Base-by-base conservation (phyloP, 2,797 vertebrate species). In the Acipenser ruthenus region DNA sequence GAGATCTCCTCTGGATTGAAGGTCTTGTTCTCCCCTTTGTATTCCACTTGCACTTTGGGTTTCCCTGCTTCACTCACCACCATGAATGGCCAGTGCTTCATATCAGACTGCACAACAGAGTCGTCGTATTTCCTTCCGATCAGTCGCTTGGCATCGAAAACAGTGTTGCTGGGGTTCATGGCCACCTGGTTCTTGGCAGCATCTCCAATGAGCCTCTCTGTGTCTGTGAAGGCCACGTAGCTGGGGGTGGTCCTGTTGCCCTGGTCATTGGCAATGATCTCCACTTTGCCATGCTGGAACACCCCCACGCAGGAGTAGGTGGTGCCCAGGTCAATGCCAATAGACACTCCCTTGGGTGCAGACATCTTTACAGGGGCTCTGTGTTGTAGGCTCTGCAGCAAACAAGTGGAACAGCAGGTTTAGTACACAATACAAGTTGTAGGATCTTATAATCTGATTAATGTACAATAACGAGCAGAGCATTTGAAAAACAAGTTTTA, bases 191-290 rank as follows among this genome's bases (percentile, higher is more conserved):
- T 97, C 79, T 97, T 96, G 74, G 94, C 93, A 0, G 93, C 91
- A 1, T 95, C 93, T n/a, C 94, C 94, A 3, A 95, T 95, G 70
- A 96, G 91, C 65, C 94, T 88, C 80, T 97, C 94, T 0, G 93
- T 94, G 74, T 95, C 94, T 0, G 92, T 95, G 73, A 97, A 96
- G 53, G 93, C 94, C 72, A 97, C 93, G 2, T 97, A 96, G 85
- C 93, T 96, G 67, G 93, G 91, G 0, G 93, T 95, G 73, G 94
- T 96, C 77, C 93, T 91, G 85, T 97, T 96, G 56, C 95, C 94
- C 81, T 96, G 94, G 79, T 97, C 93, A 0, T 96, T 96, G 75
- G 95, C 93, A 0, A 96, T 94, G 73, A 97, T 95, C 83, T 96
- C 93, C 71, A 96, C 94, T 37, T 96, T 96, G 71, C 94, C 94